phyloP scores from a whole-genome alignment of 2,888 invertebrate genomes.

The Epinotia demarniana region DNA sequence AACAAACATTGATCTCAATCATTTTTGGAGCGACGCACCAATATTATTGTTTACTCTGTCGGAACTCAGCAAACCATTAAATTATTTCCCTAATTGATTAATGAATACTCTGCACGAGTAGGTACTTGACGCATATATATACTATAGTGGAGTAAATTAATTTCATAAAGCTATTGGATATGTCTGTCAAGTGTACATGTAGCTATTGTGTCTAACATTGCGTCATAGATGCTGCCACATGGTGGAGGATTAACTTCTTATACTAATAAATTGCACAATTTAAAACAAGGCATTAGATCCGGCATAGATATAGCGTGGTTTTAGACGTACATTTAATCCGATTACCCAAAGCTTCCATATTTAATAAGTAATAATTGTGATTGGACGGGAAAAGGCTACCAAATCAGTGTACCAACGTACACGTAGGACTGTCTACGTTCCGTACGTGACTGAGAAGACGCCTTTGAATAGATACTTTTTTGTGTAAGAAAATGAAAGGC shows the following conservation, averaged over 20 bases:
- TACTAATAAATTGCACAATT: slow-evolving; percentile 22
- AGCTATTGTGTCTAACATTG: background rate
- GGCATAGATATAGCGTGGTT: background rate
- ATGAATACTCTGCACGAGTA: slow-evolving; percentile 5
- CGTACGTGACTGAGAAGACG: slow-evolving; percentile 30
- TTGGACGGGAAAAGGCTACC: slow-evolving; percentile 11
- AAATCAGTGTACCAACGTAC: slow-evolving; percentile 31
- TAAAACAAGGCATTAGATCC: background rate
- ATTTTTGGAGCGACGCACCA: slow-evolving; percentile 34
- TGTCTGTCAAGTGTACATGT: background rate
- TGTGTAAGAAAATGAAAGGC: slow-evolving; percentile 6
- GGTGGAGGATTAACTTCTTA: background rate
- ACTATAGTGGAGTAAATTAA: slow-evolving; percentile 8
- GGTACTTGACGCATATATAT: background rate
- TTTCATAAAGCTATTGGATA: background rate
- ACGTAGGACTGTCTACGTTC: slow-evolving; percentile 30
- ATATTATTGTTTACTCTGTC: slow-evolving; percentile 39
- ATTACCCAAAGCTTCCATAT: slow-evolving; percentile 17
- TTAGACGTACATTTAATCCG: slow-evolving; percentile 14
- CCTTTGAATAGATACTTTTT: slow-evolving; percentile 14
- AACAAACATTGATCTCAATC: slow-evolving; percentile 36
- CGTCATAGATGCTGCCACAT: background rate
- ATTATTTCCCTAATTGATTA: slow-evolving; percentile 36
- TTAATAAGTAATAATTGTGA: slow-evolving; percentile 29
- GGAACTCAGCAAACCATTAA: slow-evolving; percentile 35